These are phyloP conservation scores for Tenthredo livida DNA, from an alignment of 2,888 invertebrate genomes.

Conservation along the genomic window DNA sequence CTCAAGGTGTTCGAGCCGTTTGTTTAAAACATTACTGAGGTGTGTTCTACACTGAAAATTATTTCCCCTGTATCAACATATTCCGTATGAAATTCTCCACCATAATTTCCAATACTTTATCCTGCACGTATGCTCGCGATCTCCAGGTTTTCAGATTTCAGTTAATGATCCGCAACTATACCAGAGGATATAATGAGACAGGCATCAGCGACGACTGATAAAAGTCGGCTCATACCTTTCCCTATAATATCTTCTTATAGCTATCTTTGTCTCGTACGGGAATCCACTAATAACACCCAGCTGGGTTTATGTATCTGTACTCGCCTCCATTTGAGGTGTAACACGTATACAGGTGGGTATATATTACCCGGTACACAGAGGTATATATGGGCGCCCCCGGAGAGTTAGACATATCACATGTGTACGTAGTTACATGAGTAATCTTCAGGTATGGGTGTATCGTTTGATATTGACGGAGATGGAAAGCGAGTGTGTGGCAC, in stretches of 20 bases:
- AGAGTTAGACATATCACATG: background rate
- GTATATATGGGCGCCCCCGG: conserved; percentile 2
- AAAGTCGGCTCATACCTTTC: conserved; percentile 35
- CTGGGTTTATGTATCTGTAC: conserved; percentile 23
- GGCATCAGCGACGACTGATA: background rate
- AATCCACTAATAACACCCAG: conserved; percentile 42
- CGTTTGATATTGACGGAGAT: conserved; percentile 41
- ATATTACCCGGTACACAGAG: conserved; percentile 9
- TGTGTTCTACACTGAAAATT: background rate
- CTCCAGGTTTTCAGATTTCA: background rate
- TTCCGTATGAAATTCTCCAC: background rate
- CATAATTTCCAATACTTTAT: background rate
- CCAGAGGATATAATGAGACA: background rate
- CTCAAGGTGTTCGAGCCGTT: background rate
- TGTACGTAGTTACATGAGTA: background rate
- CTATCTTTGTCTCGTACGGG: conserved; percentile 21
- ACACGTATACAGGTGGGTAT: conserved; percentile 15
- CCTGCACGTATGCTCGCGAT: background rate
- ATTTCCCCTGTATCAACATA: background rate
- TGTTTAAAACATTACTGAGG: background rate
- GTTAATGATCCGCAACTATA: background rate
- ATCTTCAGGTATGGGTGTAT: background rate
- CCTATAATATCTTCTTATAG: conserved; percentile 20
- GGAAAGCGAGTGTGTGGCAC: conserved; percentile 32
- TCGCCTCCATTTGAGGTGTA: conserved; percentile 19